Evolutionary conservation across 2,113 vertebrate species (phyloP), one percentile per base, ranked within the genome.

Genomic region (Mesocricetus auratus): DNA sequence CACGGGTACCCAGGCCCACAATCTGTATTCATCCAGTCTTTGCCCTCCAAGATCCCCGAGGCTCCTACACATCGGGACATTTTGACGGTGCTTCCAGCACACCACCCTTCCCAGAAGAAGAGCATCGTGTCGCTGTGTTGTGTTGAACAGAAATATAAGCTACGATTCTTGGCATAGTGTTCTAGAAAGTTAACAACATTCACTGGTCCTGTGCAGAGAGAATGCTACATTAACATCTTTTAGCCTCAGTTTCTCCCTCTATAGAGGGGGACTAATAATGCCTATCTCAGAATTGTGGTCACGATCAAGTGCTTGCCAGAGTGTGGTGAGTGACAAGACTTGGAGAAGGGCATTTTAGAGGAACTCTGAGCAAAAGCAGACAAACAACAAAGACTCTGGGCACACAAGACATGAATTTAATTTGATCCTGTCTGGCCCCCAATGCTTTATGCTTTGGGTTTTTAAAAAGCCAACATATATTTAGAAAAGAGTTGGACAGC

Each of bases 211-310:
- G 31, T 22, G 3, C 16, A 58, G 45, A 86, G 22, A 77, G 24
- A 33, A 92, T 88, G 21, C 58, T 69, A 78, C 12, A 62, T 56
- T 42, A 26, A n/a, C 5, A 21, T 79, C 22, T 69, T 29, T 79
- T n/a, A 64, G 75, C 39, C 75, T 96, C 53, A 58, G 68, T 93
- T 62, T 95, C 16, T 22, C 53, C 15, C 33, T 90, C 33, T 94
- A 13, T 22, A 91, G 42, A 47, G 4, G 13, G 16, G 56, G 47
- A 42, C n/a, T n/a, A 77, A 74, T 10, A 39, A 75, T 58, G 31
- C 15, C 85, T 89, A n/a, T 86, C 39, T 94, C 15, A 91, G 31
- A n/a, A 36, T 3, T 42, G 26, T 16, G 6, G 4, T 29, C 71
- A 92, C 74, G 8, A 21, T 31, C 36, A 93, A 95, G 62, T 68